Evolutionary conservation across 1,140 invertebrate species (phyloP).

Genomic region (Acromyrmex charruanus): DNA sequence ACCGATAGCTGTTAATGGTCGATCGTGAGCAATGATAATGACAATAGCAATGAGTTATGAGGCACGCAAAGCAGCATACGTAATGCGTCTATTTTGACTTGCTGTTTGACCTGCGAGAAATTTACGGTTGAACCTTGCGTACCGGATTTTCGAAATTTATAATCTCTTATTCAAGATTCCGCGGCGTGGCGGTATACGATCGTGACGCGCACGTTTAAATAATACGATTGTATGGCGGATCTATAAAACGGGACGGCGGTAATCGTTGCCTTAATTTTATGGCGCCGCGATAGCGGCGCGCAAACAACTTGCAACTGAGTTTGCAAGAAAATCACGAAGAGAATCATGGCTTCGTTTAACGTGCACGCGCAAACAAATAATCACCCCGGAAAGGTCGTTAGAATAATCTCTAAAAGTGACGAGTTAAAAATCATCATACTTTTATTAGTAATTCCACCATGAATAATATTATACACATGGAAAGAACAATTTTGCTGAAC

Average conservation of each 20-base stretch:
- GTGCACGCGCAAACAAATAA: not conserved
- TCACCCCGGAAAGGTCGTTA: not conserved
- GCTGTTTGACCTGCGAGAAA: slow-evolving; percentile 64
- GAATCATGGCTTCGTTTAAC: not conserved
- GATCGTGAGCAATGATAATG: slow-evolving; percentile 67
- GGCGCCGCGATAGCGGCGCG: not conserved
- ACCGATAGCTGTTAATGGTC: slow-evolving; percentile 65
- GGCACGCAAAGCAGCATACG: slow-evolving; percentile 56
- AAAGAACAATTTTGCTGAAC: no score
- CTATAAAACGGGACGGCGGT: slow-evolving; percentile 50
- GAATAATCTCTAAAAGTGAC: not conserved
- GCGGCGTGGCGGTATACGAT: slow-evolving; percentile 29
- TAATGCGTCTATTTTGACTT: slow-evolving; percentile 66
- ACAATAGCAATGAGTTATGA: slow-evolving; percentile 71
- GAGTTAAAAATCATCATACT: not conserved
- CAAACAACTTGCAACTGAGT: slow-evolving; percentile 13
- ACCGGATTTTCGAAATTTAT: slow-evolving; percentile 65
- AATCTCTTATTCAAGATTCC: slow-evolving; percentile 58
- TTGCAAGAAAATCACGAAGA: slow-evolving; percentile 22
- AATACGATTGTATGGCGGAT: slow-evolving; percentile 32
- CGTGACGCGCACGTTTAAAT: slow-evolving; percentile 6
- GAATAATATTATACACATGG: not conserved
- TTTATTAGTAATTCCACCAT: not conserved
- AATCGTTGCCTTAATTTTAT: slow-evolving; percentile 62
- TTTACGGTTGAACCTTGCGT: slow-evolving; percentile 46